These are phyloP conservation scores for Hippocampus zosterae DNA, from an alignment of 2,113 vertebrate genomes.

Conservation along the genomic window DNA sequence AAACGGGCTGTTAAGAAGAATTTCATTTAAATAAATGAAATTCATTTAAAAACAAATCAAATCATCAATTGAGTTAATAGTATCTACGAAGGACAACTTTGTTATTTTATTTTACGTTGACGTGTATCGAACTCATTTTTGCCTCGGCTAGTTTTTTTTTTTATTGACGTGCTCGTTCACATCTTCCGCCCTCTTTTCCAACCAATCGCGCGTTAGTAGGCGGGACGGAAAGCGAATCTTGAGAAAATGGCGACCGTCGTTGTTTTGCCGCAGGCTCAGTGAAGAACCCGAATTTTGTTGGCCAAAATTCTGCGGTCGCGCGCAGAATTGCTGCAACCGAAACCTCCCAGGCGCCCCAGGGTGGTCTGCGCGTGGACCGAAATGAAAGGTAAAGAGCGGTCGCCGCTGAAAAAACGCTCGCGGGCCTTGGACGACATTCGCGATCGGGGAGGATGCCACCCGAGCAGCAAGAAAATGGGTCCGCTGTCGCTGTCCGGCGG, in stretches of 20 bases:
- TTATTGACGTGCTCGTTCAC: slow-evolving; percentile 50
- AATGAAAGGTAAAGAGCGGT: slow-evolving; percentile 96
- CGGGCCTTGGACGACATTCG: slow-evolving; percentile 85
- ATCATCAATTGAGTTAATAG: no score
- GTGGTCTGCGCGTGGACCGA: slow-evolving; percentile 41
- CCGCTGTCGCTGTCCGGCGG: slow-evolving; percentile 71
- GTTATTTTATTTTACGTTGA: background rate
- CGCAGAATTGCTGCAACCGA: slow-evolving; percentile 24
- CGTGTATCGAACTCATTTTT: background rate
- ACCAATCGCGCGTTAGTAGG: slow-evolving; percentile 58
- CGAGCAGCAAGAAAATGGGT: slow-evolving; percentile 86
- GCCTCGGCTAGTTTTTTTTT: slow-evolving; percentile 6
- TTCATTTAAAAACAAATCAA: no score
- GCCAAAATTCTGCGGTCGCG: slow-evolving; percentile 21
- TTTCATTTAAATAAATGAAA: no score
- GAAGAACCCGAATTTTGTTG: slow-evolving; percentile 44
- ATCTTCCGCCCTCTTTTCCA: slow-evolving; percentile 43
- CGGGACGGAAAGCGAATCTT: slow-evolving; percentile 50
- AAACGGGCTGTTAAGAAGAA: background rate
- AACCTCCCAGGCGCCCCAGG: slow-evolving; percentile 7
- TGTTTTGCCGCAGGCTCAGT: slow-evolving; percentile 72
- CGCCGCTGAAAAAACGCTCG: slow-evolving; percentile 91
- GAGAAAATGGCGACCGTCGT: slow-evolving; percentile 78
- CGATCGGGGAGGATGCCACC: slow-evolving; percentile 82
- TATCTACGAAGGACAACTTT: no score